Evolutionary conservation across 92 coral and sea anemone genomes (phyloP), one percentile per base, ranked within the genome.

Genomic region (Heliopora coerulea): DNA sequence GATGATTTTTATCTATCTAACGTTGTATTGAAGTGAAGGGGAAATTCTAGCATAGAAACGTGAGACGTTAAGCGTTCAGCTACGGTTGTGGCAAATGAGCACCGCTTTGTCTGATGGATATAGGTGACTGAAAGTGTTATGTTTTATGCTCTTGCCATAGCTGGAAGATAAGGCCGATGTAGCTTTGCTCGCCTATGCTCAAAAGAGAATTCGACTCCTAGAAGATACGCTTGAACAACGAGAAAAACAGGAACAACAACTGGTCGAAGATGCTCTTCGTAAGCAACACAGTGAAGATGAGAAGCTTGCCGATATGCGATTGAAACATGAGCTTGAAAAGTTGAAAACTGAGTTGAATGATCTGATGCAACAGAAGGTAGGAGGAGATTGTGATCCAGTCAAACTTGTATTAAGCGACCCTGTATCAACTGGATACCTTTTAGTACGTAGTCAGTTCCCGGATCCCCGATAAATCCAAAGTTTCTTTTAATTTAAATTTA

Each of bases 121-220:
- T n/a, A n/a, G n/a, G n/a, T n/a, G n/a, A n/a, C n/a, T n/a, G n/a
- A n/a, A n/a, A n/a, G n/a, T n/a, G n/a, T 21, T 11, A 15, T 30
- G 30, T 30, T 56, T 56, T 2, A 23, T 27, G n/a, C 28, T 27
- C 10, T 18, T 62, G 31, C 11, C 21, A 35, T 33, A 19, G 48
- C 21, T 52, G 33, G 39, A 49, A 69, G 62, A 49, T 70, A 89
- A 96, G 42, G 85, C 96, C 0, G 89, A 85, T 68, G 78, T 86
- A 24, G 98, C 84, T 7, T 70, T 93, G 34, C 80, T 93, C 59
- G 96, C 96, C 8, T 93, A 90, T 83, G 98, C 98, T 14, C 96
- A 96, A 32, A 90, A 93, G 79, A 85, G 95, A 72, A 83, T 93
- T 12, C 95, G 91, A 10, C 91, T 87, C 52, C 68, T 93, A 46